Evolutionary conservation across 2,113 vertebrate genomes (phyloP).

Genomic region (Plestiodon gilberti): DNA sequence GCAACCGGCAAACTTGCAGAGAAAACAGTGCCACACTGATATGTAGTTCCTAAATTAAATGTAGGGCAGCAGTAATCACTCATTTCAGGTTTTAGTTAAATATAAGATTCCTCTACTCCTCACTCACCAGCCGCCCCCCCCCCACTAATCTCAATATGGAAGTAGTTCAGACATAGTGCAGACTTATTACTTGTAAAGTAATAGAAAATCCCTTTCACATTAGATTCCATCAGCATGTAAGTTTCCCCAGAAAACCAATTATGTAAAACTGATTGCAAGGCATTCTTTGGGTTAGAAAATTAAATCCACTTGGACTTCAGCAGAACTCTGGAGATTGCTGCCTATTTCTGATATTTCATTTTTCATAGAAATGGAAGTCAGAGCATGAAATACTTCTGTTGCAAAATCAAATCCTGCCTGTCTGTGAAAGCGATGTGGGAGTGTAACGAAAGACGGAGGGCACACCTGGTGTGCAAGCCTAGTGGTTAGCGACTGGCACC

Average conservation of each 20-base stretch:
- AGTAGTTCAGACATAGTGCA: constrained; percentile 17
- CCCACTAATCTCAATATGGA: constrained; percentile 21
- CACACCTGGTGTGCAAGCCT: too few species aligned
- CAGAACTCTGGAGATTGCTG: constrained; percentile 21
- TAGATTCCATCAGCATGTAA: constrained; percentile 21
- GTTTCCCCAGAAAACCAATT: constrained; percentile 25
- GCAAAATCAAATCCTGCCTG: constrained; percentile 28
- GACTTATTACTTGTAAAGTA: constrained; percentile 33
- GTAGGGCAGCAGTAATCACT: background rate
- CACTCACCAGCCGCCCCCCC: background rate
- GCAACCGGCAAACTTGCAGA: background rate
- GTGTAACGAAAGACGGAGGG: background rate
- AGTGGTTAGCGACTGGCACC: too few species aligned
- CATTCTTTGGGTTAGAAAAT: constrained; percentile 29
- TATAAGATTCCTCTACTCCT: background rate
- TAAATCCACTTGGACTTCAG: constrained; percentile 39
- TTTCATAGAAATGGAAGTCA: background rate
- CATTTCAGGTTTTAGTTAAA: constrained; percentile 11
- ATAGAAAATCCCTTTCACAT: constrained; percentile 30
- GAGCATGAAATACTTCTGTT: constrained; percentile 1
- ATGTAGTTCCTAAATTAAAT: background rate
- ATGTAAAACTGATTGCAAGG: constrained; percentile 39
- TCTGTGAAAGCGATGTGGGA: background rate
- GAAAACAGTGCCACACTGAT: background rate
- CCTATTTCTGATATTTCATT: constrained; percentile 16